Evolutionary conservation across 2,113 vertebrate genomes (phyloP), one percentile per base, ranked within the genome.

Genomic region (Otis tarda): DNA sequence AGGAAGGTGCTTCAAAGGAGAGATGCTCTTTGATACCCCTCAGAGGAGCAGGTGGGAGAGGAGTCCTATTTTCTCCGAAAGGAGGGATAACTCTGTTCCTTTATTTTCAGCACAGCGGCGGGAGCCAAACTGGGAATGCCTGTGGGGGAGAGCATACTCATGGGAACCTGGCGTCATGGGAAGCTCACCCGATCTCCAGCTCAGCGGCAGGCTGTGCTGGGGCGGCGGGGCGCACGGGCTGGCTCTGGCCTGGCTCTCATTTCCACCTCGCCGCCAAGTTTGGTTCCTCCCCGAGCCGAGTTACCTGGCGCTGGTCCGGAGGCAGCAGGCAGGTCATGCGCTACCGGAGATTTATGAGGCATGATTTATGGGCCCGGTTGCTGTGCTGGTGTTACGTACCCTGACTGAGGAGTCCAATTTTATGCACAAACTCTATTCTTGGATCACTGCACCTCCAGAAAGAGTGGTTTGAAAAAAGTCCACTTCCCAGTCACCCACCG

Each of bases 271-370:
- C 86, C 88, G 77, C 93, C 85, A 43, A 60, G 59, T 70, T 90
- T 80, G 78, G 70, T 53, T 87, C 69, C 89, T 81, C 41, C 84
- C 53, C 8, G 41, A 75, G 78, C 49, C 0, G 12, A 55, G 71
- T 78, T 96, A 96, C 95, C 95, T 95, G 94, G 75, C 65, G 83
- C 87, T 87, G 90, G 14, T 84, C 67, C 9, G 53, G 80, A 82
- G 93, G 93, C 89, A 87, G 87, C 70, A 41, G 0, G 8, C 89
- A 93, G 94, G 93, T 88, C 89, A 18, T 90, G 94, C 94, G 83
- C 95, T 95, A 88, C 91, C 11, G 3, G 60, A 83, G 95, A 96
- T 96, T 96, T 96, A 95, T 89, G 95, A 95, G 87, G 78, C 94
- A 93, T 91, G 96, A 97, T 96, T 97, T 95, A 95, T 91, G 89